These are phyloP conservation scores for Cinclus mexicanus DNA, from an alignment of 2,113 vertebrate genomes.

Conservation along the genomic window DNA sequence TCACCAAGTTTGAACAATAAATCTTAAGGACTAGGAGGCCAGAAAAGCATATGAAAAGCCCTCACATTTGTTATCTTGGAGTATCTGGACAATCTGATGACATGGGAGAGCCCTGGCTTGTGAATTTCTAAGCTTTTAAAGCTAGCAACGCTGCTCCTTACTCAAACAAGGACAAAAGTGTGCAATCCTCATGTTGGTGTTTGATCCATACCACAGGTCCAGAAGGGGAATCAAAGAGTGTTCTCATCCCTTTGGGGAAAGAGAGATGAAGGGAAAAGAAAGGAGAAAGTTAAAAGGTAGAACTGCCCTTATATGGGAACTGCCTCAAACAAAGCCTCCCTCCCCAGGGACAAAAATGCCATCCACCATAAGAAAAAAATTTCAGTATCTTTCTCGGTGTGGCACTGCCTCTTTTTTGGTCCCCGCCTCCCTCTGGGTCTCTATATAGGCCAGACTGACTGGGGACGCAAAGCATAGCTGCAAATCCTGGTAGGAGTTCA, in stretches of 20 bases:
- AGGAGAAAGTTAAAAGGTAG: background rate
- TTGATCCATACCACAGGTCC: background rate
- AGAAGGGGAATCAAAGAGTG: background rate
- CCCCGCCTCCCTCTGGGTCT: background rate
- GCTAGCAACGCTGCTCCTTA: background rate
- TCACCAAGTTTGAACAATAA: background rate
- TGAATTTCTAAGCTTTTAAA: background rate
- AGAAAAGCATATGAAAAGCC: background rate
- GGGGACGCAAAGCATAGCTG: background rate
- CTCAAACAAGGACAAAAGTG: background rate
- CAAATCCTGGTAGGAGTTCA: background rate
- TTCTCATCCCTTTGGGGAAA: background rate
- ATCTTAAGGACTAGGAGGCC: background rate
- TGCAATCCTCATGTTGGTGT: background rate
- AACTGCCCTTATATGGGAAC: slow-evolving; percentile 38
- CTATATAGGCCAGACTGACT: background rate
- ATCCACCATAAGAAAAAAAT: background rate
- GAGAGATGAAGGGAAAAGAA: background rate
- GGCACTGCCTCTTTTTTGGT: background rate
- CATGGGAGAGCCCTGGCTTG: background rate
- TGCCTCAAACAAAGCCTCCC: background rate
- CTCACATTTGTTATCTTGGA: background rate
- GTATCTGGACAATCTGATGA: background rate
- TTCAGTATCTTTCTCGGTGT: background rate
- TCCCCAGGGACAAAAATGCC: background rate